Evolutionary conservation across 1,140 invertebrate genomes (phyloP), one percentile per base, ranked within the genome.

Genomic region (Brachionus manjavacas): DNA sequence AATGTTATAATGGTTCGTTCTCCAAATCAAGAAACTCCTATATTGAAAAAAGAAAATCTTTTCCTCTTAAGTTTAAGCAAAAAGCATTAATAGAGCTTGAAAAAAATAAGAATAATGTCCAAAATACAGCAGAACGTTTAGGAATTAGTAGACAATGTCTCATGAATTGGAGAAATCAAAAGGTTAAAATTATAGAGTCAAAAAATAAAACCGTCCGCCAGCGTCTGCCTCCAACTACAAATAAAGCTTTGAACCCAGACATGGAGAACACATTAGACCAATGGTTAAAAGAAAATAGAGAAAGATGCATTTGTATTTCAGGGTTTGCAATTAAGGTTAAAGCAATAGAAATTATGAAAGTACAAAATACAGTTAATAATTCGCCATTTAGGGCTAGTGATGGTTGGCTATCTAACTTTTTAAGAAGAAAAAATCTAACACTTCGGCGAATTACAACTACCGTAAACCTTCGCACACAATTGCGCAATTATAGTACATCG

Each of bases 51-150:
- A 23, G 20, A 25, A 70, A 70, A 70, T 14, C 12, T 28, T 31
- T 28, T 70, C 31, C 66, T n/a, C 25, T 70, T 31, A 70, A 70
- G 16, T 74, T 41, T 41, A 74, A 74, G 39, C 12, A 74, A 41
- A 41, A 20, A 41, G 31, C 39, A 74, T 74, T 74, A 74, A 74
- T 16, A 39, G 31, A 74, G 39, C 52, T 74, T 41, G 35, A 39
- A 46, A 76, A 76, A 20, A 76, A 76, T 76, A 31, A 49, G 23
- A 76, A 76, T 49, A 76, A 76, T 46, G 41, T 35, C 46, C 72
- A 76, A 49, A 76, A 49, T 35, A 76, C 72, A 16, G 72, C 72
- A 23, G 16, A 76, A 23, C 39, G 72, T 46, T 23, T 76, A 43
- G 16, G 25, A 23, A 76, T 76, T 23, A 16, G 14, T 41, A 72